Percentiles rank a stretch among this genome's conserved stretches.
Conservation (phyloP, 2,888 invertebrate species). For the Pyrgus malvae region DNA sequence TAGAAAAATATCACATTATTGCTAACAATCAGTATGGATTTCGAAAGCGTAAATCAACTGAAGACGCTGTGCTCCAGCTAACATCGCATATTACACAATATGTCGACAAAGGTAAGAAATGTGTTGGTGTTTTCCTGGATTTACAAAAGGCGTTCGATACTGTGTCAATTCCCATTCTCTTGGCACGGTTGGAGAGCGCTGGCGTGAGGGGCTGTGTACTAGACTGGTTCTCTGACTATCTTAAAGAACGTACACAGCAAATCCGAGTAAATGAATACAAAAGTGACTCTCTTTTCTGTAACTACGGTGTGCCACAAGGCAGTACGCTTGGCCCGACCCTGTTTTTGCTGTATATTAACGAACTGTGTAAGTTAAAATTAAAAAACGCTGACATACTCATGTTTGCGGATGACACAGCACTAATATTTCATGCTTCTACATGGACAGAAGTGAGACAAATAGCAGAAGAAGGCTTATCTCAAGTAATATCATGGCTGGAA, state of each 20-base stretch:
- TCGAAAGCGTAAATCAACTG: slow-evolving; percentile 1
- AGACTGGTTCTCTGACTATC: slow-evolving; percentile 17
- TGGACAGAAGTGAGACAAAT: not conserved
- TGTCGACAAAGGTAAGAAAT: slow-evolving; percentile 8
- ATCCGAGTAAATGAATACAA: not conserved
- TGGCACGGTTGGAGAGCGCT: not conserved
- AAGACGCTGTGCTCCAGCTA: slow-evolving; percentile 14
- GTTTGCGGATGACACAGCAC: slow-evolving; percentile 1
- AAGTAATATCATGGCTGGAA: slow-evolving; percentile 12
- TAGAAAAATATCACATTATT: not conserved
- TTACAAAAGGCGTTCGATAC: slow-evolving; percentile 19
- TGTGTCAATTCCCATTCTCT: slow-evolving; percentile 1
- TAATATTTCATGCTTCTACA: not conserved
- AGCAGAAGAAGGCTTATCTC: not conserved
- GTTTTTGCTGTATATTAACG: slow-evolving; percentile 6
- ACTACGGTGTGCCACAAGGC: slow-evolving; percentile 11
- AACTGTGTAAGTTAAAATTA: not conserved
- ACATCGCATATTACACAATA: too few species aligned
- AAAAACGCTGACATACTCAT: not conserved
- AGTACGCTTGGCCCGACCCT: slow-evolving; percentile 1
- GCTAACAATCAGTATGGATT: slow-evolving; percentile 7
- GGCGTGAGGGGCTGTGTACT: slow-evolving; percentile 8
- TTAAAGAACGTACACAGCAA: not conserved
- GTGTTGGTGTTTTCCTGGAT: slow-evolving; percentile 18
- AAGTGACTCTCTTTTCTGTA: not conserved